Evolutionary conservation across 2,113 vertebrate genomes (phyloP).

Genomic region (Forbesichthys agassizii): DNA sequence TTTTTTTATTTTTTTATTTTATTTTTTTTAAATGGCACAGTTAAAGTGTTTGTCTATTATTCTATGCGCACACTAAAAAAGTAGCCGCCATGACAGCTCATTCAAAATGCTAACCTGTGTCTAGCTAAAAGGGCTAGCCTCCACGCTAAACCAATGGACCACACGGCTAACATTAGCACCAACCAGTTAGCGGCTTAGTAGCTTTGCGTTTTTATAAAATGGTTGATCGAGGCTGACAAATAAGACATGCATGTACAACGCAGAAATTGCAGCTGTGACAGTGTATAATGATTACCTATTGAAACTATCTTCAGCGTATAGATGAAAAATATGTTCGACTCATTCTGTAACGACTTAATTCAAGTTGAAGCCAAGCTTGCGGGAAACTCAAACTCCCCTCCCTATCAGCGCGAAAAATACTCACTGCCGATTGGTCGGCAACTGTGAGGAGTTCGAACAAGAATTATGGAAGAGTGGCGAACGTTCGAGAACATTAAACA

Average conservation of each 20-base stretch:
- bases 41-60: conserved; percentile 1
- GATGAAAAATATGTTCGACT: conserved; percentile 48
- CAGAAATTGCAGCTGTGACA: neutral
- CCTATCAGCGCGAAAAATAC: conserved; percentile 95
- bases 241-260: neutral
- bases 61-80: conserved; percentile 14
- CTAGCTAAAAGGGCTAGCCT: conserved; percentile 27
- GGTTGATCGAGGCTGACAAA: conserved; percentile 50
- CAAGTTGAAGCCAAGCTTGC: conserved; percentile 73
- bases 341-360: conserved; percentile 69
- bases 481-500: neutral
- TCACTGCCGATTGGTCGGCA: conserved; percentile 86
- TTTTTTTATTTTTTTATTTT: too few species aligned
- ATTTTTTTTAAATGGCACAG: neutral
- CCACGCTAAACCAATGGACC: conserved; percentile 17
- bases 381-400: conserved; percentile 79
- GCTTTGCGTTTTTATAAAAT: conserved; percentile 51
- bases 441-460: conserved; percentile 75
- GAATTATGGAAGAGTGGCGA: conserved; percentile 30
- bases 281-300: conserved; percentile 53
- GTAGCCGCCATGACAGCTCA: conserved; percentile 68
- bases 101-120: conserved; percentile 40
- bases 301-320: conserved; percentile 40
- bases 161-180: conserved; percentile 49
- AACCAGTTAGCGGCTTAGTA: conserved; percentile 26